Base-by-base conservation (phyloP, 1,140 invertebrate species). In the Aricia agestis region DNA sequence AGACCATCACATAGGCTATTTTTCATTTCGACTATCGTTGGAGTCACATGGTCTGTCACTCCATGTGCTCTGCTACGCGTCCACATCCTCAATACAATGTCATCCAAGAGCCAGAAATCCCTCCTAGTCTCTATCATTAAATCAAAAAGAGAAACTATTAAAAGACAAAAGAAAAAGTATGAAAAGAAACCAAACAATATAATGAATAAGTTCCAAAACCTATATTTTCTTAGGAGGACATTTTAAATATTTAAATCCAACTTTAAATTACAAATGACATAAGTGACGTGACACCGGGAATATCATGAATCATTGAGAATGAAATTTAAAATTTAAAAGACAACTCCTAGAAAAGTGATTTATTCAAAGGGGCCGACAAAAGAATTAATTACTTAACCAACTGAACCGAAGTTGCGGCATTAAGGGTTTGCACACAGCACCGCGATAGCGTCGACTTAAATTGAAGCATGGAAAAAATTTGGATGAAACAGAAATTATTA, bases 331-430 rank as follows among this genome's bases (percentile, higher is more conserved):
- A 76, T 75, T 76, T 77, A 77, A 83, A 82, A 77, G 78, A 78
- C 79, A 77, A 80, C 77, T 78, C 78, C 79, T 78, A 78, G 79
- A 78, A 70, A 82, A 81, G 78, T 84, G 80, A 86, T 86, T 87
- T 87, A 86, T 85, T 82, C 78, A 83, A 83, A 84, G 74, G 36
- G 74, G 72, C 69, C 74, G 69, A 78, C 79, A 80, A 84, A 85
- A 83, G 82, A 85, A 86, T 89, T 89, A 86, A 87, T 87, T 84
- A 89, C 82, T 82, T 83, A 83, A 80, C 78, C 76, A 77, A 79
- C 70, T 77, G 78, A 76, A 81, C 79, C 80, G 77, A 83, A 83
- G 73, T 80, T 81, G 67, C 74, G 68, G 74, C 72, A 76, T 77
- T 76, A 78, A 75, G 76, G 70, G 70, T 52, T 52, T 13, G 45